Evolutionary conservation across 2,888 invertebrate genomes (phyloP).

Genomic region (Eupithecia vulgata): DNA sequence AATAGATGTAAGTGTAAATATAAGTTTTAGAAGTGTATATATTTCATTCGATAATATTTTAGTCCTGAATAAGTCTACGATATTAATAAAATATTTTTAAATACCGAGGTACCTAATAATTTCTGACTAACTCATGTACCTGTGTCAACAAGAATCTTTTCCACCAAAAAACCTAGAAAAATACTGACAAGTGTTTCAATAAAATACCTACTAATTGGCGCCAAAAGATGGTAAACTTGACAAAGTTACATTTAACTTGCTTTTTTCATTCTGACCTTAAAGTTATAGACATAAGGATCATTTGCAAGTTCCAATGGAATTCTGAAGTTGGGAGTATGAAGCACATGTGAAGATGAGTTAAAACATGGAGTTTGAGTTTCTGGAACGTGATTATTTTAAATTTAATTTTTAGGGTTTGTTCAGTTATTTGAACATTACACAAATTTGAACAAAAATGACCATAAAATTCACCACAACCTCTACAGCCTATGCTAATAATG

Average conservation of each 20-base stretch:
- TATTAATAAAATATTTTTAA: no score
- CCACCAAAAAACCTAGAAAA: constrained; percentile 11
- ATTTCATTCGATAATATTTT: no score
- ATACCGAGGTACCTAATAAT: no score
- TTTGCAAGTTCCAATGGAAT: constrained; percentile 15
- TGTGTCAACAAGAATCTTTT: background rate
- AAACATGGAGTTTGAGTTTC: constrained; percentile 30
- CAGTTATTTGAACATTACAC: no score
- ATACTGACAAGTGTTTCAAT: constrained; percentile 32
- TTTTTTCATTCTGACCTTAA: constrained; percentile 34
- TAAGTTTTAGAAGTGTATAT: no score
- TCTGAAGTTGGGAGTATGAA: constrained; percentile 35
- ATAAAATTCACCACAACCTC: no score
- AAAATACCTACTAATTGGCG: constrained; percentile 47
- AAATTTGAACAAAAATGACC: no score
- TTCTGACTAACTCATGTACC: background rate
- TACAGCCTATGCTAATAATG: no score
- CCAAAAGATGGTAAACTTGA: constrained; percentile 61
- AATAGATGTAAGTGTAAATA: no score
- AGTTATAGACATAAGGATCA: background rate
- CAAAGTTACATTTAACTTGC: background rate
- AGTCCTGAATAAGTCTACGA: no score
- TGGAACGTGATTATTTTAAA: no score
- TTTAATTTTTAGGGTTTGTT: no score
- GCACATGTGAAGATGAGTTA: constrained; percentile 48